Evolutionary conservation across 2,888 invertebrate species (phyloP).

Genomic region (Odontothrips loti): DNA sequence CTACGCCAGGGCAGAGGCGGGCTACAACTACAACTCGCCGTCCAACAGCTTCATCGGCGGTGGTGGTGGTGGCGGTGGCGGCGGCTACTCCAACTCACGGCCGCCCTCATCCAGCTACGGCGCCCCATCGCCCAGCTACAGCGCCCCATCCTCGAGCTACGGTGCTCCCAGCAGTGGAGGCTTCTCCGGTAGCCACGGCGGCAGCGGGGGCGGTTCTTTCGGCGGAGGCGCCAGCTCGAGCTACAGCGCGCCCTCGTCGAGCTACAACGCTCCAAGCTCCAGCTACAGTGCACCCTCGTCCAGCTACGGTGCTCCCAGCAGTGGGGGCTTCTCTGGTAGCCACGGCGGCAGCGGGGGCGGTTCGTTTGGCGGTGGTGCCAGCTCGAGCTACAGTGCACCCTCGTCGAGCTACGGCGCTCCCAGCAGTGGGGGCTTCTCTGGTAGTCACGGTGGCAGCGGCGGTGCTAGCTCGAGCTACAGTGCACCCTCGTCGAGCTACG

Average conservation of each 20-base stretch:
- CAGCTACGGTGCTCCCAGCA: background rate
- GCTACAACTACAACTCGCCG: slow-evolving; percentile 40
- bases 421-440: background rate
- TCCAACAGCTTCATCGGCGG: slow-evolving; percentile 32
- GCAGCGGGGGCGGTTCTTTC: too few relatives aligned
- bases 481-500: slow-evolving; percentile 33
- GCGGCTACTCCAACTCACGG: background rate
- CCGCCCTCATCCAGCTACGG: slow-evolving; percentile 36
- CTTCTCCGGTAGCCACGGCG: background rate
- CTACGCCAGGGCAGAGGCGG: slow-evolving; percentile 42
- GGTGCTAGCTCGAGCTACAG: background rate
- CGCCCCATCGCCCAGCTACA: slow-evolving; percentile 23
- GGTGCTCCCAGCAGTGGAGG: too few relatives aligned
- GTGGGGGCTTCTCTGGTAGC: background rate
- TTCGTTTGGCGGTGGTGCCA: slow-evolving; percentile 37
- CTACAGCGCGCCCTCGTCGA: slow-evolving; percentile 34
- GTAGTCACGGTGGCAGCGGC: background rate
- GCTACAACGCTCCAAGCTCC: slow-evolving; percentile 34
- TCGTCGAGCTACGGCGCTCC: slow-evolving; percentile 23
- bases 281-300: background rate
- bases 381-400: slow-evolving; percentile 36
- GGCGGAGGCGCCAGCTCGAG: slow-evolving; percentile 36
- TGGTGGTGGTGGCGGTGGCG: slow-evolving; percentile 28
- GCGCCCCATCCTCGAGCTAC: background rate
- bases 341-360: background rate